These are phyloP conservation scores for Spodoptera littoralis DNA, from an alignment of 2,888 invertebrate species.

Conservation along the genomic window DNA sequence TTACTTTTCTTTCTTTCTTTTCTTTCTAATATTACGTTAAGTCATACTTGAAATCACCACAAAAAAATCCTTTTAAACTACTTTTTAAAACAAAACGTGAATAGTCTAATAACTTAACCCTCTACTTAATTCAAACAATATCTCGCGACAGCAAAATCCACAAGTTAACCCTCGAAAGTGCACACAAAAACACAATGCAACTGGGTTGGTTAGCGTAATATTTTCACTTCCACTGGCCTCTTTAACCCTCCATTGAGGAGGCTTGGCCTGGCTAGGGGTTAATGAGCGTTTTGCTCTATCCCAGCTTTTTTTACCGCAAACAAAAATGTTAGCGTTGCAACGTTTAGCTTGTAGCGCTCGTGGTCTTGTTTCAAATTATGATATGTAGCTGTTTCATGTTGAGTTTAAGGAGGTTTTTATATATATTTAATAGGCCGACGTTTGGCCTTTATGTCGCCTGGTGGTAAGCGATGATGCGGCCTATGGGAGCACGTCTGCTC, in stretches of 20 bases:
- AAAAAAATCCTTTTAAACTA: too few relatives aligned
- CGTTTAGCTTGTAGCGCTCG: slow-evolving; percentile 1
- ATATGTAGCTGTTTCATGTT: slow-evolving; percentile 2
- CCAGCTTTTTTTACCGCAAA: slow-evolving; percentile 58
- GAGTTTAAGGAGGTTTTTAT: too few relatives aligned
- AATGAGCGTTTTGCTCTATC: slow-evolving; percentile 71
- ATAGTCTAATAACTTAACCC: slow-evolving; percentile 2
- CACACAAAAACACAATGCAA: slow-evolving; percentile 60
- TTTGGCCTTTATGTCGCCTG: too few relatives aligned
- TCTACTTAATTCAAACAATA: slow-evolving; percentile 22
- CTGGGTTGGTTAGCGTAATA: slow-evolving; percentile 63
- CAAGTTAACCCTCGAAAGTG: slow-evolving; percentile 48
- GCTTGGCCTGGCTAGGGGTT: slow-evolving; percentile 59
- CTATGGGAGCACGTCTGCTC: too few relatives aligned
- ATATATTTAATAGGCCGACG: too few relatives aligned
- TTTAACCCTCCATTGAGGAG: slow-evolving; percentile 58
- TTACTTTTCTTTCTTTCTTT: too few relatives aligned
- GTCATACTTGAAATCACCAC: too few relatives aligned
- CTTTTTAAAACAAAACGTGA: not conserved
- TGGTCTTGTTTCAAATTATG: not conserved
- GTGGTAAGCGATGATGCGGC: too few relatives aligned
- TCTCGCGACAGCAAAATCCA: slow-evolving; percentile 10
- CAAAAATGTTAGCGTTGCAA: slow-evolving; percentile 56
- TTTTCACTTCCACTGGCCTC: slow-evolving; percentile 57
- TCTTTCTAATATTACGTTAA: too few relatives aligned